Evolutionary conservation across 2,113 vertebrate genomes (phyloP), one percentile per base, ranked within the genome.

Genomic region (Cyprinodon variegatus): DNA sequence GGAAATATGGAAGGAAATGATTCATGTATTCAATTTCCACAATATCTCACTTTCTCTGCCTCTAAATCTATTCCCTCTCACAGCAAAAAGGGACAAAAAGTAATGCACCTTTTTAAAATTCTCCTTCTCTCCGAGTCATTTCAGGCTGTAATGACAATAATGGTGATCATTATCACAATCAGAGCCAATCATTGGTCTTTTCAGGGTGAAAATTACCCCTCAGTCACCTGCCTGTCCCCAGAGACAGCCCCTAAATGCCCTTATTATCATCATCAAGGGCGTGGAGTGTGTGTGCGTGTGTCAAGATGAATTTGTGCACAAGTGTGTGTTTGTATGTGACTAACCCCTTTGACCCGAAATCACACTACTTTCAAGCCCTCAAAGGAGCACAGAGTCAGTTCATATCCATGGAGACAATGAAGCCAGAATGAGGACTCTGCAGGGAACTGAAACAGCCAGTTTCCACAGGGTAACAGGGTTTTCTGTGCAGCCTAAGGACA

Each of bases 141-240:
- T 90, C 80, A 86, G 39, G 85, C 82, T 82, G 68, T 88, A 89
- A 92, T 91, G 88, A 72, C 89, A 86, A 91, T 93, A 93, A 93
- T 93, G 84, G 90, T 66, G 90, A 91, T 92, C 86, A 91, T 93
- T 91, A 93, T 92, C 90, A 77, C 91, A 92, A 93, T 93, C 90
- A 92, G 71, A 92, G 89, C 89, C 89, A 92, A 93, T 92, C 92
- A 92, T 90, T 83, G 90, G 84, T 87, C 90, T 92, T 93, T 93
- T 93, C 85, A 91, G 88, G 84, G 88, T 66, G 88, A 92, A 92
- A 92, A 93, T 93, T 91, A 93, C 89, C 86, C 90, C 79, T 92
- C 86, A 90, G 85, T 93, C 91, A 92, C 92, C 90, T 92, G 92
- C 89, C 90, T 8, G 59, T 92, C 92, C 85, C 88, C 71, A 74